Conservation (phyloP, 2,888 invertebrate genomes). For the Sinhomidia bicolor region DNA sequence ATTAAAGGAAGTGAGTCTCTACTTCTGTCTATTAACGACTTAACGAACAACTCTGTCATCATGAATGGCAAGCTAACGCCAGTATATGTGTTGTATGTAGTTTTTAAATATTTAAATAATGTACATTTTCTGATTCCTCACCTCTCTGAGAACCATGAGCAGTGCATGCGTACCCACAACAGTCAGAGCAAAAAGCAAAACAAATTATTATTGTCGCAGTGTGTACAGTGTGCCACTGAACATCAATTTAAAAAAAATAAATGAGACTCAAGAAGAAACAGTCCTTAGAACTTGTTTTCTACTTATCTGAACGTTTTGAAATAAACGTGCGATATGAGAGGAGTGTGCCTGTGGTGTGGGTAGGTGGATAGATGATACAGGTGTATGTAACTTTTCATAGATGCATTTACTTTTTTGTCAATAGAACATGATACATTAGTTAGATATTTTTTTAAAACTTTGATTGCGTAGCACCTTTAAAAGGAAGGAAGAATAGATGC, state of each 20-base stretch:
- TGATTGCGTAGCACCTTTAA: slow-evolving; percentile 58
- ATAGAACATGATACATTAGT: slow-evolving; percentile 22
- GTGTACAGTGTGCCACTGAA: background rate
- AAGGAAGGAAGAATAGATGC: slow-evolving; percentile 39
- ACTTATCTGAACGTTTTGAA: slow-evolving; percentile 28
- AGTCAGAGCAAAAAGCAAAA: background rate
- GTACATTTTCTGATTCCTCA: slow-evolving; percentile 38
- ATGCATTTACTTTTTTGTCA: slow-evolving; percentile 33
- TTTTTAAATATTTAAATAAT: background rate
- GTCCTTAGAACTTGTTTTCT: slow-evolving; percentile 64
- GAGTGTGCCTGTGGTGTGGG: background rate
- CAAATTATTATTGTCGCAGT: background rate
- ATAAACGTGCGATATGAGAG: slow-evolving; percentile 10
- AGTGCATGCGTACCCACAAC: slow-evolving; percentile 20
- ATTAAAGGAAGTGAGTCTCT: slow-evolving; percentile 26
- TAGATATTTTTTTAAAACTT: slow-evolving; percentile 35
- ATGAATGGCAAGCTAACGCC: background rate
- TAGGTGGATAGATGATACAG: slow-evolving; percentile 10
- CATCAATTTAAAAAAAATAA: background rate
- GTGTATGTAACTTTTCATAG: slow-evolving; percentile 43
- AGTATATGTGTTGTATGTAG: background rate
- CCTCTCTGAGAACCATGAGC: background rate
- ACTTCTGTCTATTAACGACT: slow-evolving; percentile 7
- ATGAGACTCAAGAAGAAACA: background rate
- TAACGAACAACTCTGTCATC: too few species aligned